A percentile compares a stretch with the other conserved stretches of the same genome.
Conservation (phyloP, 2,113 vertebrate genomes). For the Pachycephala philippinensis region DNA sequence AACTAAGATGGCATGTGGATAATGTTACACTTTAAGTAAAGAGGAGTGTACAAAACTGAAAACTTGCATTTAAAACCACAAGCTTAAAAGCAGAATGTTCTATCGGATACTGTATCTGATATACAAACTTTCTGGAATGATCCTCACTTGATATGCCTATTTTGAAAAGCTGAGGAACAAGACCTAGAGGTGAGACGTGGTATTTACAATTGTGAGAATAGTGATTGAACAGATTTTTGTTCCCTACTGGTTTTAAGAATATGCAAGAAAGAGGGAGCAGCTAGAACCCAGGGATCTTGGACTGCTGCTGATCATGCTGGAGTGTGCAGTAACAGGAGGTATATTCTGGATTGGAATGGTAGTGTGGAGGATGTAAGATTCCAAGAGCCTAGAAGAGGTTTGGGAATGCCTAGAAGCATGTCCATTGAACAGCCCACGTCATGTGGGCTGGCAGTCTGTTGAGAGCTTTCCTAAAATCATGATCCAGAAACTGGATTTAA, state of each 20-base stretch:
- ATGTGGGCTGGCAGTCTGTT: background rate
- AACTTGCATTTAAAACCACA: background rate
- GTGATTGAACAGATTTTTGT: background rate
- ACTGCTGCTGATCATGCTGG: background rate
- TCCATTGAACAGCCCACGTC: background rate
- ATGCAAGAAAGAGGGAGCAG: background rate
- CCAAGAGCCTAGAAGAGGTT: background rate
- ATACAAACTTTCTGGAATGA: background rate
- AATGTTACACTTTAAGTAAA: background rate
- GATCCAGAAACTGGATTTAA: background rate
- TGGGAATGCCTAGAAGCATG: background rate
- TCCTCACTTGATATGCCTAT: background rate
- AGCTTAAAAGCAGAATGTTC: background rate
- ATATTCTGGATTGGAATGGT: background rate
- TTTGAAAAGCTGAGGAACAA: background rate
- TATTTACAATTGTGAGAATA: background rate
- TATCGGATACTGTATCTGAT: background rate
- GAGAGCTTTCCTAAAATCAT: background rate
- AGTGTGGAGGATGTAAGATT: background rate
- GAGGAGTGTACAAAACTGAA: background rate
- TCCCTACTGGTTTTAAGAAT: background rate
- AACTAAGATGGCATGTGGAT: background rate
- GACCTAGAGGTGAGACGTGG: accelerated
- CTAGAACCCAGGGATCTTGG: background rate
- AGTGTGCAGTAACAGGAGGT: background rate